These are phyloP conservation scores for Dendrolimus kikuchii DNA, from an alignment of 1,140 invertebrate species.

Conservation along the genomic window DNA sequence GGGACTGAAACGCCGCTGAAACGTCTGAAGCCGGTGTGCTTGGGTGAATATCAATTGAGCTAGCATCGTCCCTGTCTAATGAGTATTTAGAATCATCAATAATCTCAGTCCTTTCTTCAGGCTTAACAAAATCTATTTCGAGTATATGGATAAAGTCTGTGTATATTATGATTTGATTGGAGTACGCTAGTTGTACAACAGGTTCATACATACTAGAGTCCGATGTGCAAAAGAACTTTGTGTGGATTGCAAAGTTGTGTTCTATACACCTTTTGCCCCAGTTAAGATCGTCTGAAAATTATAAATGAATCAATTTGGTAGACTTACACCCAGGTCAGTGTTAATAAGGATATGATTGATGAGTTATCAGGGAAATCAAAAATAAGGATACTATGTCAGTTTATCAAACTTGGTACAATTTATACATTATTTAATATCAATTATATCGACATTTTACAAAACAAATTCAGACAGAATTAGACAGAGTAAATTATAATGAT, in stretches of 20 bases:
- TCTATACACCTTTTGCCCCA: constrained; percentile 64
- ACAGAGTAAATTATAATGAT: constrained; percentile 1
- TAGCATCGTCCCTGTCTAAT: constrained; percentile 49
- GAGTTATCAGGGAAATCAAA: not conserved
- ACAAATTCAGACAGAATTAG: not conserved
- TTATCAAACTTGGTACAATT: too few species aligned
- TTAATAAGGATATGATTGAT: too few species aligned
- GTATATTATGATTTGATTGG: constrained; percentile 70
- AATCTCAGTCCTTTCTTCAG: constrained; percentile 41
- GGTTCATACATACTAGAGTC: constrained; percentile 68
- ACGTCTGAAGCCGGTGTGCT: constrained; percentile 52
- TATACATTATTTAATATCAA: too few species aligned
- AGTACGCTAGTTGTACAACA: constrained; percentile 66
- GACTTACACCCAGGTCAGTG: not conserved
- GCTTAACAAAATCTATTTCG: constrained; percentile 66
- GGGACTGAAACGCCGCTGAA: constrained; percentile 51
- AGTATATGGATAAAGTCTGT: constrained; percentile 71
- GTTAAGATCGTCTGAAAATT: constrained; percentile 45
- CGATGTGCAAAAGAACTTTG: constrained; percentile 67
- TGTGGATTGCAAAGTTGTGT: constrained; percentile 70
- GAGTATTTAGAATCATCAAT: constrained; percentile 42
- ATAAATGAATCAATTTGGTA: not conserved
- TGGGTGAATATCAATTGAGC: constrained; percentile 46
- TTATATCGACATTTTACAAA: not conserved
- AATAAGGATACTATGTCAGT: too few species aligned